Evolutionary conservation across 2,888 invertebrate genomes (phyloP).

Genomic region (Volucella inflata): DNA sequence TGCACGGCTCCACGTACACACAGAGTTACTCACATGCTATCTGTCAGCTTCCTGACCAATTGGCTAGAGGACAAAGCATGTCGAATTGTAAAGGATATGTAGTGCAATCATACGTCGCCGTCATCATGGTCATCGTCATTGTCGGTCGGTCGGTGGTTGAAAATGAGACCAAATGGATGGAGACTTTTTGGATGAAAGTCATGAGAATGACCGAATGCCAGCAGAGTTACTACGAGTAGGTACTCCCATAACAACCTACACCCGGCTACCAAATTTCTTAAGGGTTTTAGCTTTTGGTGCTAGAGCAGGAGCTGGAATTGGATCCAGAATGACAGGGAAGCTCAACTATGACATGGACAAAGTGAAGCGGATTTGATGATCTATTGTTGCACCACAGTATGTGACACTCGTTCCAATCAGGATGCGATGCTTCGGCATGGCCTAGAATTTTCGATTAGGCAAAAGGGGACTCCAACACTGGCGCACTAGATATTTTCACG

Average conservation of each 20-base stretch:
- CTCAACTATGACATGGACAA: conserved; percentile 42
- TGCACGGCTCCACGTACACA: conserved; percentile 34
- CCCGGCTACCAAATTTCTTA: conserved; percentile 49
- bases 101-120: conserved; percentile 8
- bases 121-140: no score
- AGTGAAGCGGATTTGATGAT: conserved; percentile 83
- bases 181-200: conserved; percentile 44
- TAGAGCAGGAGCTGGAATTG: neutral
- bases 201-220: conserved; percentile 48
- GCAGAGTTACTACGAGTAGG: neutral
- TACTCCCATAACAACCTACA: neutral
- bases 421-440: conserved; percentile 66
- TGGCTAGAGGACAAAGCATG: conserved; percentile 68
- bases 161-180: conserved; percentile 59
- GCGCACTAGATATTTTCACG: conserved; percentile 56
- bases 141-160: conserved; percentile 25
- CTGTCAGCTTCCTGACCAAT: conserved; percentile 68
- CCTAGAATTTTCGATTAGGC: conserved; percentile 72
- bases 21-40: conserved; percentile 32
- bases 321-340: neutral
- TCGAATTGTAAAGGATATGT: conserved; percentile 72
- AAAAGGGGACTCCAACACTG: conserved; percentile 18
- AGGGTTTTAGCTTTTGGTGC: conserved; percentile 22
- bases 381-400: conserved; percentile 81
- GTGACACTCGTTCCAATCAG: conserved; percentile 74